These are phyloP conservation scores for Crioceris asparagi DNA, from an alignment of 2,888 invertebrate species.

Conservation along the genomic window DNA sequence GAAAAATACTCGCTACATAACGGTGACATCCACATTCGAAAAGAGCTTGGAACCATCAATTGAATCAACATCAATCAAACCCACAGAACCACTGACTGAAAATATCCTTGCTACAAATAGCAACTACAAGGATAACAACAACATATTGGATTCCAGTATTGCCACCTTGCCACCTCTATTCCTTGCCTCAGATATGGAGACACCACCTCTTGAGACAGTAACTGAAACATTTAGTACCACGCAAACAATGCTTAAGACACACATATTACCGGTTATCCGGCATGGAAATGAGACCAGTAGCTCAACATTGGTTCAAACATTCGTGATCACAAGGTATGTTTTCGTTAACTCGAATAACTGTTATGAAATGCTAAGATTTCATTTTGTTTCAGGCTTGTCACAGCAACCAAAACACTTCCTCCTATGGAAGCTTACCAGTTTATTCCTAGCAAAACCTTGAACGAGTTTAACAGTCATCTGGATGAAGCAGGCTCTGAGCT, in stretches of 20 bases:
- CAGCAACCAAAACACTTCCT: constrained; percentile 81
- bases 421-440: constrained; percentile 82
- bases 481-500: constrained; percentile 85
- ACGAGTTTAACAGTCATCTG: constrained; percentile 78
- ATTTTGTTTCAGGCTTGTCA: constrained; percentile 47
- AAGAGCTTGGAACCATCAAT: constrained; percentile 58
- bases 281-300: constrained; percentile 63
- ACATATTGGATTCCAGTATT: constrained; percentile 62
- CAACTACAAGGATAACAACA: constrained; percentile 59
- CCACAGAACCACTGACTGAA: constrained; percentile 72
- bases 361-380: not conserved
- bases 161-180: constrained; percentile 75
- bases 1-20: constrained; percentile 78
- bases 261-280: constrained; percentile 72
- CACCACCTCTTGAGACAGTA: constrained; percentile 76
- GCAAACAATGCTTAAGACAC: constrained; percentile 78
- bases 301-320: constrained; percentile 80
- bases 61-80: constrained; percentile 41
- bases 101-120: constrained; percentile 72
- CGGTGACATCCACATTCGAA: constrained; percentile 77
- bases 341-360: not conserved
- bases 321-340: constrained; percentile 60
- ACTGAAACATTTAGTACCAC: constrained; percentile 89
- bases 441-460: constrained; percentile 73
- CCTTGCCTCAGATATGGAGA: constrained; percentile 64